Base-by-base conservation (phyloP, 2,797 vertebrate genomes). In the Eptatretus atami region DNA sequence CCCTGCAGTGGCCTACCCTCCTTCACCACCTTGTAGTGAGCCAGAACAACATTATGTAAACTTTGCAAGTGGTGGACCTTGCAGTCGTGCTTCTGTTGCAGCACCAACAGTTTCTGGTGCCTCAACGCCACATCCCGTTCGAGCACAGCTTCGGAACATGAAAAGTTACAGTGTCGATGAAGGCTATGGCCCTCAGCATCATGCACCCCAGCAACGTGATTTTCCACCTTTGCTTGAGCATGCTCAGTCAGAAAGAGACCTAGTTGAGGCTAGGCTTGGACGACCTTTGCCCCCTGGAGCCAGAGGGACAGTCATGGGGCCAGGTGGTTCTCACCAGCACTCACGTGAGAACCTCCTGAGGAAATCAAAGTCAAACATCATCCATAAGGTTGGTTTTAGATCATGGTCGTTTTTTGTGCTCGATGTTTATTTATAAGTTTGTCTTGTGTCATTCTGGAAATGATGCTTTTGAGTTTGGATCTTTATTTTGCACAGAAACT, bases 31-130 rank as follows among this genome's bases (percentile, higher is more conserved):
- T n/a, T n/a, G n/a, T n/a, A 61, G 57, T 25, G 57, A 61, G 57
- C n/a, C n/a, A n/a, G 57, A 61, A n/a, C 57, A 61, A n/a, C n/a
- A 61, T n/a, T 61, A 61, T 25, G 57, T 61, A 12, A 61, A 61
- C 57, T 61, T 61, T 25, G n/a, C 57, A 1, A 61, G 57, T 25
- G 57, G 31, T 44, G 31, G 31, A 44, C 31, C 31, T 44, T 44
- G 31, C 31, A 44, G 66, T 64, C 25, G 67, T 69, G 66, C 11
- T 68, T 63, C 52, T 65, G 68, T 13, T n/a, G 13, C 63, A 65
- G 63, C 5, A 1, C 0, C 52, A 9, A 15, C 10, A 6, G 63
- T 64, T 55, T 25, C 24, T 54, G 64, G 65, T 53, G 15, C 53
- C 61, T 54, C n/a, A n/a, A 61, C 57, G 12, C n/a, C n/a, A n/a